These are phyloP conservation scores for Mechanitis mazaeus DNA, from an alignment of 2,888 invertebrate species.

Conservation along the genomic window DNA sequence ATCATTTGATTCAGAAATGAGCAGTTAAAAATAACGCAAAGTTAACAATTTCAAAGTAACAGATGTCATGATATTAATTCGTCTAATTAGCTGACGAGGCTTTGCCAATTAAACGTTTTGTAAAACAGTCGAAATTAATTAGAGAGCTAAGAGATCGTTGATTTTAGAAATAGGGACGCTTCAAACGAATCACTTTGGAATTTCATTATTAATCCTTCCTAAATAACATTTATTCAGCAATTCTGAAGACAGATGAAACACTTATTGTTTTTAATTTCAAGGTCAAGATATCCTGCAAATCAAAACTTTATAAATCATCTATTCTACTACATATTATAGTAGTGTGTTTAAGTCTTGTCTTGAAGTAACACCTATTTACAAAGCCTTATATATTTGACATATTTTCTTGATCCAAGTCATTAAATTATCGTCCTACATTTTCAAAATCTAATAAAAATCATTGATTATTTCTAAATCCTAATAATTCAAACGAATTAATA, in stretches of 20 bases:
- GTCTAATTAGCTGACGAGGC: constrained; percentile 46
- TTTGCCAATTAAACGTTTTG: constrained; percentile 56
- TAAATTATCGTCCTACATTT: too few relatives aligned
- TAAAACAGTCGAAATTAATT: constrained; percentile 64
- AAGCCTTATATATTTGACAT: too few relatives aligned
- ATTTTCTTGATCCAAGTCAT: too few relatives aligned
- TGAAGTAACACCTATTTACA: too few relatives aligned
- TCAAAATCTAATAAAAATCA: too few relatives aligned
- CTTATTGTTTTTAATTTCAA: too few relatives aligned
- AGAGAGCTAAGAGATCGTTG: constrained; percentile 51
- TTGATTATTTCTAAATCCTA: too few relatives aligned
- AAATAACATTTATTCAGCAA: constrained; percentile 1
- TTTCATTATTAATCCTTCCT: constrained; percentile 13
- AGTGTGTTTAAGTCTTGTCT: too few relatives aligned
- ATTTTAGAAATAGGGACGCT: constrained; percentile 41
- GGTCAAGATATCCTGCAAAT: too few relatives aligned
- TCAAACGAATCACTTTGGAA: constrained; percentile 27
- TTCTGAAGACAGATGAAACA: neutral
- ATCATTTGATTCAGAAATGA: constrained; percentile 5
- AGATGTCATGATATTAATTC: constrained; percentile 39
- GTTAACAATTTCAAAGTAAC: constrained; percentile 11
- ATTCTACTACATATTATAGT: too few relatives aligned
- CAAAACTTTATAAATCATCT: too few relatives aligned
- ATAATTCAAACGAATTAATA: neutral
- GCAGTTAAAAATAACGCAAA: neutral